phyloP scores from a whole-genome alignment of 2,797 vertebrate genomes.

The Agapornis canus region DNA sequence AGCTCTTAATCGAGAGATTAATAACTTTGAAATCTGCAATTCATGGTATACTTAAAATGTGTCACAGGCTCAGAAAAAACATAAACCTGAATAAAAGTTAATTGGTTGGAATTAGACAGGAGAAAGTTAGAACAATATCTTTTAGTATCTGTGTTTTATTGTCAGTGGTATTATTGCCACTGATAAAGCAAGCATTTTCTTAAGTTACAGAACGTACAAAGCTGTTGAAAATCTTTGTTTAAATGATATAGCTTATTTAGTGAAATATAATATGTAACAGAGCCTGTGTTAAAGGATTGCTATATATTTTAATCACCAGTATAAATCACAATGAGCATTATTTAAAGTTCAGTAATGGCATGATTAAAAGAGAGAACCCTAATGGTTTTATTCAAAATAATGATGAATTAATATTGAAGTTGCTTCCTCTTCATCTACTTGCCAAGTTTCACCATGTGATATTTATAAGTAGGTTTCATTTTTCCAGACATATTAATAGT shows the following conservation, averaged over 20 bases:
- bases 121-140: neutral
- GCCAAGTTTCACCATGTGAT: neutral
- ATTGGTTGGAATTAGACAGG: neutral
- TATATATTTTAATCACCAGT: neutral
- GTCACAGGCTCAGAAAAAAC: neutral
- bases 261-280: neutral
- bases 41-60: neutral
- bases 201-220: neutral
- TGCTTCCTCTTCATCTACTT: neutral
- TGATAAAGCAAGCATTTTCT: neutral
- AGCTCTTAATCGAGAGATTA: neutral
- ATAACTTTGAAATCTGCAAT: neutral
- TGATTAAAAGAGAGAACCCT: neutral
- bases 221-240: neutral
- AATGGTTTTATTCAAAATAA: neutral
- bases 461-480: neutral
- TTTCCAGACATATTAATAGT: neutral
- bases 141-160: neutral
- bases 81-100: neutral
- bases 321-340: neutral
- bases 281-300: neutral
- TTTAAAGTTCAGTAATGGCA: neutral
- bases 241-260: neutral
- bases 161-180: neutral
- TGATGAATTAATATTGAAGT: neutral